Conservation (phyloP, 1,140 invertebrate species). For the Melipona quadrifasciata region DNA sequence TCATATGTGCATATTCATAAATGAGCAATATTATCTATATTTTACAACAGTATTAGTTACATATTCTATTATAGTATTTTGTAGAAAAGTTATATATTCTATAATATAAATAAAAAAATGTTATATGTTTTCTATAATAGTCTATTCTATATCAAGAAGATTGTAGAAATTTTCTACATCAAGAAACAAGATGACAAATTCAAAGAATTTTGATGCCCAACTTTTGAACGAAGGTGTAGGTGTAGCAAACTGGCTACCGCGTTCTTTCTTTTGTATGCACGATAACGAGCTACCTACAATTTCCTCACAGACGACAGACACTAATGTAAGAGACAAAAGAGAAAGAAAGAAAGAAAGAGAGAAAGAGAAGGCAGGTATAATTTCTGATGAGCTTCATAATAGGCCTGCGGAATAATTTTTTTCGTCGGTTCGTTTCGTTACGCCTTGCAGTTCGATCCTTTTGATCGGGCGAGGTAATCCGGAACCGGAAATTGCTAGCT, state of each 20-base stretch:
- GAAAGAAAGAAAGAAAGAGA: not conserved
- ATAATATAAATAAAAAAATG: too few relatives aligned
- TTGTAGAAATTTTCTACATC: too few relatives aligned
- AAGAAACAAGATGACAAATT: too few relatives aligned
- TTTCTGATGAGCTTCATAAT: not conserved
- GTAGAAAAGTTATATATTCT: too few relatives aligned
- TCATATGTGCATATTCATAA: too few relatives aligned
- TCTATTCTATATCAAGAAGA: too few relatives aligned
- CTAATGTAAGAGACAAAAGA: too few relatives aligned
- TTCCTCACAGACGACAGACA: not conserved
- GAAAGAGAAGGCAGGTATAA: not conserved
- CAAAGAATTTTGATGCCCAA: not conserved
- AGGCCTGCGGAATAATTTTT: not conserved
- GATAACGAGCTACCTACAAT: slow-evolving; percentile 24
- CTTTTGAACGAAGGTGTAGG: not conserved
- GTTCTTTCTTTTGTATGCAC: slow-evolving; percentile 19
- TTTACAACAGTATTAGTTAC: too few relatives aligned
- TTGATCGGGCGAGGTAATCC: not conserved
- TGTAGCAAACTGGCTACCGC: slow-evolving; percentile 5
- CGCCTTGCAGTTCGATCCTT: not conserved
- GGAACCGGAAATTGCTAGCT: slow-evolving; percentile 19
- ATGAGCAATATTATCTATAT: too few relatives aligned
- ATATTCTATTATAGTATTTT: too few relatives aligned
- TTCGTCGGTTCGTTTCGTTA: not conserved
- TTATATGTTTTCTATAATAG: too few relatives aligned